Percentiles rank a stretch among this genome's conserved stretches.
Evolutionary conservation across 2,113 vertebrate genomes (phyloP).

Genomic region (Danio rerio): GRCz12tu NC_133191.1:44886001-44886500

Average conservation of each 20-base stretch:
- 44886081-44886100: neutral
- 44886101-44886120: neutral
- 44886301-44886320: conserved; percentile 16
- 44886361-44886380: neutral
- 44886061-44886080: too few species aligned
- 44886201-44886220: neutral
- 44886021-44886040: neutral
- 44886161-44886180: neutral
- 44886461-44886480: too few species aligned
- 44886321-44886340: neutral
- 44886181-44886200: conserved; percentile 3
- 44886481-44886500: too few species aligned
- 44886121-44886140: neutral
- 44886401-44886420: too few species aligned
- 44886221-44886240: neutral
- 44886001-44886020: neutral
- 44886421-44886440: too few species aligned
- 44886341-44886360: neutral
- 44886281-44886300: conserved; percentile 9
- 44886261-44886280: neutral
- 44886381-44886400: neutral
- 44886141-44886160: neutral
- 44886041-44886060: neutral
- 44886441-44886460: too few species aligned
- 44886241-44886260: neutral